Evolutionary conservation across 2,797 vertebrate species (phyloP).

Genomic region (Champsocephalus gunnari): DNA sequence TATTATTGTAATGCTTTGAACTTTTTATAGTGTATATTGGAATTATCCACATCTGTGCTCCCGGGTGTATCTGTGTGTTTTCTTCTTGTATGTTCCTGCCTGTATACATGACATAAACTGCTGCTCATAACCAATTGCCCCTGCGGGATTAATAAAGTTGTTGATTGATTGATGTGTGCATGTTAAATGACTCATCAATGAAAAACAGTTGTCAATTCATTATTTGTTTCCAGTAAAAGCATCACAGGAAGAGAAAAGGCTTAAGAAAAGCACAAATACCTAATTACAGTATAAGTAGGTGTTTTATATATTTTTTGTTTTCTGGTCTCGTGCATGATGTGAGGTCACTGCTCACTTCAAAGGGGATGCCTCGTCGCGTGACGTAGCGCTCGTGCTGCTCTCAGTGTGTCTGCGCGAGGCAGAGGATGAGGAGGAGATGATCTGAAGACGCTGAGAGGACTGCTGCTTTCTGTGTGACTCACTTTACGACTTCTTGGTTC

Average conservation of each 20-base stretch:
- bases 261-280: not conserved
- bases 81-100: too few species aligned
- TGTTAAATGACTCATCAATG: not conserved
- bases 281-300: not conserved
- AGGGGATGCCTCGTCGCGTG: constrained; percentile 67
- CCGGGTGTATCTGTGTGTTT: too few species aligned
- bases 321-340: not conserved
- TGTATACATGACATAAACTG: too few species aligned
- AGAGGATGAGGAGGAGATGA: constrained; percentile 64
- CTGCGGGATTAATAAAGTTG: too few species aligned
- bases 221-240: too few species aligned
- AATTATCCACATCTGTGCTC: too few species aligned
- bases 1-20: too few species aligned
- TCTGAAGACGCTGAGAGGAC: constrained; percentile 48
- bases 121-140: too few species aligned
- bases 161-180: not conserved
- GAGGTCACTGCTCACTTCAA: constrained; percentile 51
- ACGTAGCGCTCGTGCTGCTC: constrained; percentile 67
- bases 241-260: not conserved
- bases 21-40: too few species aligned
- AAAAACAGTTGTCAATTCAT: not conserved
- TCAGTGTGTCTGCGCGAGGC: not conserved
- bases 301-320: not conserved
- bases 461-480: constrained; percentile 56
- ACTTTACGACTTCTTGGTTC: not conserved